Evolutionary conservation across 2,888 invertebrate species (phyloP).

Genomic region (Leptopilina syphax): DNA sequence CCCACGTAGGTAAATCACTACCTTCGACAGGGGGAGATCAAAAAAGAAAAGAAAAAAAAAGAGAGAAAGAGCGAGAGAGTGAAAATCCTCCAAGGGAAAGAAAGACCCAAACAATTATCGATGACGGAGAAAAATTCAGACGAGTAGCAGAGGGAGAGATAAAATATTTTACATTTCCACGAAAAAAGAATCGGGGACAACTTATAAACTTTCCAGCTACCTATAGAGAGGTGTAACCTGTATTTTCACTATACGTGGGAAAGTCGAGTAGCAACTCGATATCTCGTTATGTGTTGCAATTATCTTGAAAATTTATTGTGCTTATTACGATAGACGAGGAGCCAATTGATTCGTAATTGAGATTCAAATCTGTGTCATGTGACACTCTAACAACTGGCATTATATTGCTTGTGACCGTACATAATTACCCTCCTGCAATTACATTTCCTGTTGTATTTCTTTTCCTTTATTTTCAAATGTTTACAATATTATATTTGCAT

Average conservation of each 20-base stretch:
- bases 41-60: neutral
- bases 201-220: constrained; percentile 50
- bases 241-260: constrained; percentile 59
- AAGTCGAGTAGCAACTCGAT: constrained; percentile 50
- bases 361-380: constrained; percentile 35
- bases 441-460: constrained; percentile 5
- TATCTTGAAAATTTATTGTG: constrained; percentile 40
- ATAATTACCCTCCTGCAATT: constrained; percentile 18
- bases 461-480: neutral
- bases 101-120: constrained; percentile 14
- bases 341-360: constrained; percentile 41
- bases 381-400: constrained; percentile 32
- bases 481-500: neutral
- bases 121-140: neutral
- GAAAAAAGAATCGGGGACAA: constrained; percentile 56
- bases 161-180: constrained; percentile 48
- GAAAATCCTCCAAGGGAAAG: constrained; percentile 26
- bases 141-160: constrained; percentile 29
- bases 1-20: constrained; percentile 59
- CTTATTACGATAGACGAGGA: constrained; percentile 39
- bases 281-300: constrained; percentile 40
- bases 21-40: constrained; percentile 43
- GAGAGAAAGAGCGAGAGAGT: neutral
- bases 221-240: constrained; percentile 47
- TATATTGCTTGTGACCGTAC: constrained; percentile 15